Conservation (phyloP, 2,888 invertebrate species). For the Cephonodes hylas region DNA sequence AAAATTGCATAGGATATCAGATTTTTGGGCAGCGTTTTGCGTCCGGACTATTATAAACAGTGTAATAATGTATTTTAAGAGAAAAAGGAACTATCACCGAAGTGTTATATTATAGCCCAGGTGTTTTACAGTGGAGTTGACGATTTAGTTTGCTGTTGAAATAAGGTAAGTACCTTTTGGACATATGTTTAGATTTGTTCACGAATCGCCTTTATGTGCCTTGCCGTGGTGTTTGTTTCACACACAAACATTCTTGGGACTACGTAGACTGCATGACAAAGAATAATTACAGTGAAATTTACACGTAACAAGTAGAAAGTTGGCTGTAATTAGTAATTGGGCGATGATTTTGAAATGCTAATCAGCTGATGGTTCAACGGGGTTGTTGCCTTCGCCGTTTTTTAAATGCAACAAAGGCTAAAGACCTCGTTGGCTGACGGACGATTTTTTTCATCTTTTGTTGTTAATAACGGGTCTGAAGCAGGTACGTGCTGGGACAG, state of each 20-base stretch:
- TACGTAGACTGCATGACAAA: background rate
- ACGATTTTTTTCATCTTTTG: slow-evolving; percentile 7
- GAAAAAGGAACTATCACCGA: slow-evolving; percentile 76
- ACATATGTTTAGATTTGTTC: slow-evolving; percentile 58
- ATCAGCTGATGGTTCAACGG: slow-evolving; percentile 12
- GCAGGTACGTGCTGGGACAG: slow-evolving; percentile 6
- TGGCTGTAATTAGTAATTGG: background rate
- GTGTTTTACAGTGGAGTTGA: slow-evolving; percentile 68
- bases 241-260: background rate
- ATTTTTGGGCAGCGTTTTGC: slow-evolving; percentile 69
- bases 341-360: background rate
- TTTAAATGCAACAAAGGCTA: slow-evolving; percentile 8
- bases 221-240: slow-evolving; percentile 21
- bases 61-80: slow-evolving; percentile 80
- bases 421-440: background rate
- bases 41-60: slow-evolving; percentile 68
- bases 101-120: slow-evolving; percentile 81
- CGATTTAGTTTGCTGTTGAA: slow-evolving; percentile 59
- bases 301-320: background rate
- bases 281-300: background rate
- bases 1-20: slow-evolving; percentile 49
- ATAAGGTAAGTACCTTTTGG: slow-evolving; percentile 65
- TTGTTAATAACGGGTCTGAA: slow-evolving; percentile 4
- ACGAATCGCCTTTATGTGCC: slow-evolving; percentile 28
- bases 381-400: slow-evolving; percentile 10